Evolutionary conservation across 2,888 invertebrate genomes (phyloP).

Genomic region (Xestobium rufovillosum): DNA sequence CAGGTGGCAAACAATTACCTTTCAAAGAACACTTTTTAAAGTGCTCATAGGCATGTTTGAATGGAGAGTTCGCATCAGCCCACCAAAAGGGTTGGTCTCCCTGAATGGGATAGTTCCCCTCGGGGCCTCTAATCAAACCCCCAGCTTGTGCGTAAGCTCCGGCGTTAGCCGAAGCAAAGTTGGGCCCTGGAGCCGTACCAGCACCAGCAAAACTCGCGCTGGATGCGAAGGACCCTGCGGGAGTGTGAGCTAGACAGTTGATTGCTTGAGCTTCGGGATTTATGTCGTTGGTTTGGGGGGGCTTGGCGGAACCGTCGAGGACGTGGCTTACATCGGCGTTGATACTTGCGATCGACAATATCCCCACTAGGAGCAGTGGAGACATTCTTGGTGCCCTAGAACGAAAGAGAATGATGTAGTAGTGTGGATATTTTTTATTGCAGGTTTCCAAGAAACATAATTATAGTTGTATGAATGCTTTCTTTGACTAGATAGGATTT

Average conservation of each 20-base stretch:
- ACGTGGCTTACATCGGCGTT: slow-evolving; percentile 32
- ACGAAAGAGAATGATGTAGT: slow-evolving; percentile 9
- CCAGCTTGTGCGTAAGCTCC: slow-evolving; percentile 37
- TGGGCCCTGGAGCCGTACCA: background rate
- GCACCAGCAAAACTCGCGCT: background rate
- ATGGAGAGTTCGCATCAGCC: slow-evolving; percentile 53
- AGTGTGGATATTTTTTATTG: no score
- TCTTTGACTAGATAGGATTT: no score
- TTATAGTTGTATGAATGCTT: no score
- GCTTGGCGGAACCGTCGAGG: slow-evolving; percentile 28
- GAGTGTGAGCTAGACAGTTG: slow-evolving; percentile 22
- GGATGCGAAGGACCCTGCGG: background rate
- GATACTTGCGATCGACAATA: slow-evolving; percentile 27
- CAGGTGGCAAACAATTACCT: slow-evolving; percentile 28
- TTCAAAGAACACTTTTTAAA: slow-evolving; percentile 37
- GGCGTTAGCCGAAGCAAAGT: background rate
- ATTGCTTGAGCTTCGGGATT: slow-evolving; percentile 25
- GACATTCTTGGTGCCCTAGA: slow-evolving; percentile 29
- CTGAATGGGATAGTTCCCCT: slow-evolving; percentile 34
- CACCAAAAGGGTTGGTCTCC: slow-evolving; percentile 51
- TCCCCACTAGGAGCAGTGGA: slow-evolving; percentile 37
- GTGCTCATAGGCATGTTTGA: slow-evolving; percentile 45
- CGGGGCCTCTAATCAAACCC: slow-evolving; percentile 29
- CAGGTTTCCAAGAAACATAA: no score
- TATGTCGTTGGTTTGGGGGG: slow-evolving; percentile 19